Conservation (phyloP, 2,888 invertebrate genomes). For the Drosophila algonquin region DNA sequence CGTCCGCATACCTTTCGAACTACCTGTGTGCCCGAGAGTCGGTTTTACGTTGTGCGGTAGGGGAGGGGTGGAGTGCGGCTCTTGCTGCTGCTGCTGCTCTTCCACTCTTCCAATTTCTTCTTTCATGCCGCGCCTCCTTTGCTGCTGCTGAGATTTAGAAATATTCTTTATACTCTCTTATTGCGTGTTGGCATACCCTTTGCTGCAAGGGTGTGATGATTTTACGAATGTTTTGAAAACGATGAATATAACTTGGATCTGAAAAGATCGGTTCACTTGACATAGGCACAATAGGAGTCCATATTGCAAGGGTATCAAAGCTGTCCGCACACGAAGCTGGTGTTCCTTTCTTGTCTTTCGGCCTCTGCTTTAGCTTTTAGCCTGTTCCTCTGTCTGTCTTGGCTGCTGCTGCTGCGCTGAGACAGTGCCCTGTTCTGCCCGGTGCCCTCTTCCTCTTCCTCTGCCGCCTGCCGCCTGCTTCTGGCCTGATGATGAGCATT, state of each 20-base stretch:
- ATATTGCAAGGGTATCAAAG: neutral
- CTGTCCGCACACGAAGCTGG: neutral
- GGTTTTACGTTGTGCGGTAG: constrained; percentile 14
- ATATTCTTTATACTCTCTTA: constrained; percentile 65
- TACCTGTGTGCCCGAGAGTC: constrained; percentile 63
- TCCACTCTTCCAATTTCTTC: constrained; percentile 8
- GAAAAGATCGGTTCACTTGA: too few relatives aligned
- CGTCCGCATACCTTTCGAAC: constrained; percentile 78
- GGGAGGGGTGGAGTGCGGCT: constrained; percentile 26
- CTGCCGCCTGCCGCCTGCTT: neutral
- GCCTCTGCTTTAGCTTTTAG: constrained; percentile 20
- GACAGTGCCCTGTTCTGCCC: constrained; percentile 24
- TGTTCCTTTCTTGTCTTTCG: constrained; percentile 25
- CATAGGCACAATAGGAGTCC: neutral
- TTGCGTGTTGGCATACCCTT: constrained; percentile 52
- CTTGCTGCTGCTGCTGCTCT: constrained; percentile 14
- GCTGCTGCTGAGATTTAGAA: constrained; percentile 59
- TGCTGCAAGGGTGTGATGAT: neutral
- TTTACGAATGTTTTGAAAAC: too few relatives aligned
- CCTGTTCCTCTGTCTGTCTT: constrained; percentile 46
- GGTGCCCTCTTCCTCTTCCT: neutral
- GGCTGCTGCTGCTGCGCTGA: constrained; percentile 13
- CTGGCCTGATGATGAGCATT: constrained; percentile 66
- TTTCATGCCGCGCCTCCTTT: constrained; percentile 52
- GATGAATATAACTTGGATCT: too few relatives aligned